Evolutionary conservation across 2,113 vertebrate genomes (phyloP), one percentile per base, ranked within the genome.

Genomic region (Nipponia nippon): DNA sequence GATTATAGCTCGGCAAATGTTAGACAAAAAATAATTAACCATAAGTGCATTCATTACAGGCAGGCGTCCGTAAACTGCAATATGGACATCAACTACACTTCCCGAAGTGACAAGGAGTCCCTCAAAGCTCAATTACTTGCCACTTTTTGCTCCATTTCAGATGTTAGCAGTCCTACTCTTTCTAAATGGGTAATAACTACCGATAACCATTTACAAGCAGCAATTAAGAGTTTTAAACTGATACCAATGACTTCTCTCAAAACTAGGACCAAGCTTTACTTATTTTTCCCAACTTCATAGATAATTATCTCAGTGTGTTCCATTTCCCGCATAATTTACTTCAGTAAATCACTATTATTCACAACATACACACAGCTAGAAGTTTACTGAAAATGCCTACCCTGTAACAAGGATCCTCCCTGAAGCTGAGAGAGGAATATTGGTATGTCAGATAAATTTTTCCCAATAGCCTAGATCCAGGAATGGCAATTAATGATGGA

Each of bases 121-220:
- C 97, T 97, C 91, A 91, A 96, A 95, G 94, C 91, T 97, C 95
- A 97, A 96, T 97, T 97, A 97, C 73, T 96, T 95, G 55, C 83
- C 84, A 97, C 78, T 97, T 94, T 94, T 95, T 97, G 97, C 91
- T 97, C 91, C 82, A 95, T 97, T 98, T 98, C 96, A 76, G 96
- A 91, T 95, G 90, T 76, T 96, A 95, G 90, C 94, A 96, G 92
- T 73, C 81, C 58, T 91, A 36, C 78, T 87, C 59, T 66, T 92
- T 78, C 81, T 76, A 95, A 97, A 97, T 63, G 83, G 91, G 73
- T 79, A 95, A 90, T 84, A 97, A 94, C 94, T 95, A 94, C 91
- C 1, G 7, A 97, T 96, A 97, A 96, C 94, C 87, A 71, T 90
- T 95, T 97, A 91, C 89, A 94, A 95, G 76, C 67, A 93, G 69